Evolutionary conservation across 2,113 vertebrate species (phyloP).

Genomic region (Aplodontia rufa): DNA sequence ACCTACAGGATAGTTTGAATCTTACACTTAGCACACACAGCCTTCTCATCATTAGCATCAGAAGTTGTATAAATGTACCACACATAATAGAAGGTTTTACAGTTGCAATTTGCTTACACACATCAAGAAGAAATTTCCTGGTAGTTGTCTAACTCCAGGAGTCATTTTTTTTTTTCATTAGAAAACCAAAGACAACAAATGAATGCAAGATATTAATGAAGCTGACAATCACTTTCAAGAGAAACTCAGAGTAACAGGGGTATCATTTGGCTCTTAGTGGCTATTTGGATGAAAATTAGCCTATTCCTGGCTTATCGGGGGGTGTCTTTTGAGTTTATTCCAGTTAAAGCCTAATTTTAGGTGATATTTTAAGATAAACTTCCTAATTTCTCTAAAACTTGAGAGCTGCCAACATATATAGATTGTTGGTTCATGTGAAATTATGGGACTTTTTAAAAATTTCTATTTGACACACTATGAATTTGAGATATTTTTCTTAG

Average conservation of each 20-base stretch:
- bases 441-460: slow-evolving; percentile 71
- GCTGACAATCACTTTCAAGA: neutral
- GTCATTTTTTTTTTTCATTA: slow-evolving; percentile 53
- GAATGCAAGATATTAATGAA: slow-evolving; percentile 29
- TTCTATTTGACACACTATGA: slow-evolving; percentile 65
- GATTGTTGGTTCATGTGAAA: slow-evolving; percentile 33
- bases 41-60: slow-evolving; percentile 53
- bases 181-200: slow-evolving; percentile 56
- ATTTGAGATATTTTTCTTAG: slow-evolving; percentile 83
- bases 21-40: slow-evolving; percentile 12
- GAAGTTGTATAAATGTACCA: slow-evolving; percentile 1
- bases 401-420: slow-evolving; percentile 17
- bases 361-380: slow-evolving; percentile 59
- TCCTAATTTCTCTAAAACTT: slow-evolving; percentile 26
- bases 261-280: neutral
- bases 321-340: neutral
- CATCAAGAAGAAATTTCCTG: slow-evolving; percentile 27
- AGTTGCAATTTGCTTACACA: slow-evolving; percentile 7
- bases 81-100: slow-evolving; percentile 13
- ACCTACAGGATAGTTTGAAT: neutral
- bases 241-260: neutral
- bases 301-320: neutral
- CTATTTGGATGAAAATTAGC: neutral
- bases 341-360: slow-evolving; percentile 48
- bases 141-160: slow-evolving; percentile 13